A percentile compares a stretch with the other conserved stretches of the same genome.
Evolutionary conservation across 2,113 vertebrate species (phyloP).

Genomic region (Chamaea fasciata): DNA sequence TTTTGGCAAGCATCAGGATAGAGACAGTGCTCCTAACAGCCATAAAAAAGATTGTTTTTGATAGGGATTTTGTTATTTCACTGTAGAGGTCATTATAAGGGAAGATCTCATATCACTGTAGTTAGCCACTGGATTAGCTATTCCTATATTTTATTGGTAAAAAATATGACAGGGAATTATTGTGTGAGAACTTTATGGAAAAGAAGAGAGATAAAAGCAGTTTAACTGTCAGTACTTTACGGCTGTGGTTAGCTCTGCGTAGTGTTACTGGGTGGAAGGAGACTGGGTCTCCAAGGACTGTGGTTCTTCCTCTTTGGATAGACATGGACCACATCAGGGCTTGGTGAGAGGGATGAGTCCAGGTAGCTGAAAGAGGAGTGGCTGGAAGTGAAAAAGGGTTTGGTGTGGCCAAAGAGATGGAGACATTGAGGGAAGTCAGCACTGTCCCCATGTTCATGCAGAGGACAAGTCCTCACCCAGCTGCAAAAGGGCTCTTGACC

Average conservation of each 20-base stretch:
- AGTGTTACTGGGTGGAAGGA: slow-evolving; percentile 13
- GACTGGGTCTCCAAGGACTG: not conserved
- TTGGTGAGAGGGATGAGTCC: not conserved
- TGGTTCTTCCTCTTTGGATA: not conserved
- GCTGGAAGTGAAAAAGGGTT: not conserved
- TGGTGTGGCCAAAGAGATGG: not conserved
- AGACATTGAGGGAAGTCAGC: not conserved
- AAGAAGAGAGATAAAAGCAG: slow-evolving; percentile 56
- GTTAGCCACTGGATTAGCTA: slow-evolving; percentile 42
- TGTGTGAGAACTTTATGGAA: slow-evolving; percentile 49
- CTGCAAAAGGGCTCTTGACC: not conserved
- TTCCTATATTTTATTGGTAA: slow-evolving; percentile 52
- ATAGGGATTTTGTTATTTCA: slow-evolving; percentile 29
- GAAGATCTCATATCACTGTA: not conserved
- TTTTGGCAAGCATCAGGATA: not conserved
- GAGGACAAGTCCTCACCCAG: not conserved
- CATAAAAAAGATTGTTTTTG: slow-evolving; percentile 26
- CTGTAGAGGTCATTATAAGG: slow-evolving; percentile 12
- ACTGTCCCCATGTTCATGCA: fast-evolving
- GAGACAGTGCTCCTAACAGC: not conserved
- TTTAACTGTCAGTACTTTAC: slow-evolving; percentile 58
- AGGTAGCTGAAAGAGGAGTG: not conserved
- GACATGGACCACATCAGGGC: fast-evolving
- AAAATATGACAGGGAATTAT: slow-evolving; percentile 53
- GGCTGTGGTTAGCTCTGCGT: slow-evolving; percentile 42